A percentile compares a stretch with the other conserved stretches of the same genome.
phyloP scores from a whole-genome alignment of 2,888 invertebrate genomes.

The Pecten maximus region DNA sequence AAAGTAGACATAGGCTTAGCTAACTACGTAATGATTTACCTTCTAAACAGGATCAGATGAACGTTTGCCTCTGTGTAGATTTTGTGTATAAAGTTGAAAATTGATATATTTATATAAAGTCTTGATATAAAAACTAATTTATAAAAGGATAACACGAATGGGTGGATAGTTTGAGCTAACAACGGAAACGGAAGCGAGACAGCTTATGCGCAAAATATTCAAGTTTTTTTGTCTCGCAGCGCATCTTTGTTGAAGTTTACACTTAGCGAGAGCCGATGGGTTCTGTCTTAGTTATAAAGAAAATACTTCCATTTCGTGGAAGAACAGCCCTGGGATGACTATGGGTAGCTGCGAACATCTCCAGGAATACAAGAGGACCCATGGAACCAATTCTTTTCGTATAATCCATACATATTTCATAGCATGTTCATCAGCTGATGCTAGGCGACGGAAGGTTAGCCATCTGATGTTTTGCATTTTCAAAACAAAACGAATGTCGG shows the following conservation, averaged over 20 bases:
- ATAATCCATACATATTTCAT: slow-evolving; percentile 92
- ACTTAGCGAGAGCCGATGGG: slow-evolving; percentile 31
- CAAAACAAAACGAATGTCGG: slow-evolving; percentile 4
- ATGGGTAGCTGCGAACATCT: slow-evolving; percentile 92
- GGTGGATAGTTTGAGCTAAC: slow-evolving; percentile 40
- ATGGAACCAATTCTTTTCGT: slow-evolving; percentile 89
- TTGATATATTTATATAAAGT: neutral
- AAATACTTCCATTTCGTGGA: neutral
- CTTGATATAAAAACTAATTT: neutral
- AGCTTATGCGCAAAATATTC: slow-evolving; percentile 14
- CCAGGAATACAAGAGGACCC: slow-evolving; percentile 90
- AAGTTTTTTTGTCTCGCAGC: slow-evolving; percentile 8
- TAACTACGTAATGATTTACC: slow-evolving; percentile 39
- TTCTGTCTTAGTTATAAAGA: slow-evolving; percentile 3
- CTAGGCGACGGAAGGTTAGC: slow-evolving; percentile 91
- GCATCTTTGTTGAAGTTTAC: slow-evolving; percentile 35
- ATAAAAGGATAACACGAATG: slow-evolving; percentile 9
- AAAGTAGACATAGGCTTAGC: neutral
- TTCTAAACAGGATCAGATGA: neutral
- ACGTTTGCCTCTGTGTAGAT: neutral
- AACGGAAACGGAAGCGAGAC: slow-evolving; percentile 31
- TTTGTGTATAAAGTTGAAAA: neutral
- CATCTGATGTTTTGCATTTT: neutral
- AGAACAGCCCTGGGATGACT: slow-evolving; percentile 87
- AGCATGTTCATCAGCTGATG: slow-evolving; percentile 90